Conservation (phyloP, 2,888 invertebrate species). For the Salpingus planirostris region DNA sequence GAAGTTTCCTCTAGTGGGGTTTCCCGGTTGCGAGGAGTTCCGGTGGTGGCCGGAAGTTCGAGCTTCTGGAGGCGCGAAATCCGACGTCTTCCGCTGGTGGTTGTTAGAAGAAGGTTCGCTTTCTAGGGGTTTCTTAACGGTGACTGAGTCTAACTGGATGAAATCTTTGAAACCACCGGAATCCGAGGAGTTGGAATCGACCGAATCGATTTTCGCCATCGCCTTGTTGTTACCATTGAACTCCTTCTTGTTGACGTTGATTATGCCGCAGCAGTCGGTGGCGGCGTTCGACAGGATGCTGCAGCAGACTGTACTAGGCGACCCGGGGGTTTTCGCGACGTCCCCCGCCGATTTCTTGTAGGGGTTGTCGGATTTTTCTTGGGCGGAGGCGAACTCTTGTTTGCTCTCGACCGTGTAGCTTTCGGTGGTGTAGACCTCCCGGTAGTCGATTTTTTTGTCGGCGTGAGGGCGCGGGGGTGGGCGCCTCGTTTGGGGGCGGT, state of each 20-base stretch:
- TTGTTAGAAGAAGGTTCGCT: slow-evolving; percentile 13
- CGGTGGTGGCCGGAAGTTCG: slow-evolving; percentile 31
- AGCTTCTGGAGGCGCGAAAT: slow-evolving; percentile 24
- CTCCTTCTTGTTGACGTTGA: slow-evolving; percentile 36
- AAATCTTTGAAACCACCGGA: slow-evolving; percentile 44
- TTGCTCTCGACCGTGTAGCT: slow-evolving; percentile 16
- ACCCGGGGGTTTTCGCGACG: slow-evolving; percentile 35
- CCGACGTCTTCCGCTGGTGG: slow-evolving; percentile 35
- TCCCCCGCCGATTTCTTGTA: slow-evolving; percentile 28
- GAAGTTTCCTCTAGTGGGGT: slow-evolving; percentile 26
- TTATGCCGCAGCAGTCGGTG: slow-evolving; percentile 42
- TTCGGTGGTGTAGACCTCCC: background rate
- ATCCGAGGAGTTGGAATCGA: slow-evolving; percentile 42
- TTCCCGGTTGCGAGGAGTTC: slow-evolving; percentile 30
- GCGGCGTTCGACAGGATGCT: slow-evolving; percentile 40
- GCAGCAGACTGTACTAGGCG: slow-evolving; percentile 42
- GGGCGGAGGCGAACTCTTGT: slow-evolving; percentile 22
- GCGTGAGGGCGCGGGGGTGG: background rate
- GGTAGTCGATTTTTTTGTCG: background rate
- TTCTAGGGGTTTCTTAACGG: slow-evolving; percentile 20
- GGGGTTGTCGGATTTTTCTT: slow-evolving; percentile 32
- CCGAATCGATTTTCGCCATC: slow-evolving; percentile 38
- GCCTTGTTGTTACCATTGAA: slow-evolving; percentile 27
- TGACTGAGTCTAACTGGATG: slow-evolving; percentile 34
- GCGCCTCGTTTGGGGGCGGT: background rate